phyloP scores from a whole-genome alignment of 1,140 invertebrate genomes.

The Drosophila subpulchrella region DNA sequence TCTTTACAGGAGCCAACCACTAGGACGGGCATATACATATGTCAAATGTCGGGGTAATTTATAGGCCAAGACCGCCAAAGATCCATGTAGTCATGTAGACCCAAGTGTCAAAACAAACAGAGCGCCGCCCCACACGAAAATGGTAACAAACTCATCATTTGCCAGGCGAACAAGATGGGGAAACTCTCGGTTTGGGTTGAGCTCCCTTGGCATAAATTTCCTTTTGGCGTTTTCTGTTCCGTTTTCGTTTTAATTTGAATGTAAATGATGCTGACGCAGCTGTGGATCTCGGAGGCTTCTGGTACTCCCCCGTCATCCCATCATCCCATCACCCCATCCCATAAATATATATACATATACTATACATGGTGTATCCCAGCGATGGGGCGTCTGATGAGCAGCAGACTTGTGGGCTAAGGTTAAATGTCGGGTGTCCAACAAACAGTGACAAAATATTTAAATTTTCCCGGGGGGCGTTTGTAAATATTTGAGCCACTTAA shows the following conservation, averaged over 20 bases:
- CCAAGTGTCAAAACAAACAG: constrained; percentile 76
- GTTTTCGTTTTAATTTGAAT: constrained; percentile 79
- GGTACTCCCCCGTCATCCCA: background rate
- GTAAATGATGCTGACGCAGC: constrained; percentile 78
- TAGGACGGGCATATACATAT: constrained; percentile 41
- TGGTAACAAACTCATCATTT: constrained; percentile 62
- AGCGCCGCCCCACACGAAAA: constrained; percentile 40
- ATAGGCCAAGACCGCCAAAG: constrained; percentile 67
- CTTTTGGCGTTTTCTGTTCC: constrained; percentile 56
- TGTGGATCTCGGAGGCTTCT: constrained; percentile 32
- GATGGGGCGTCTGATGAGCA: constrained; percentile 36
- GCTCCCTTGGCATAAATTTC: constrained; percentile 76
- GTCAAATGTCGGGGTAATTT: constrained; percentile 73
- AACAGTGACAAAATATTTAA: constrained; percentile 82
- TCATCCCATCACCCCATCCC: background rate
- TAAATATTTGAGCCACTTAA: constrained; percentile 81
- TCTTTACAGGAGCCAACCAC: constrained; percentile 61
- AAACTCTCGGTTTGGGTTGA: background rate
- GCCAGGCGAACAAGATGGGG: constrained; percentile 8
- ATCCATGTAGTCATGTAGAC: constrained; percentile 56
- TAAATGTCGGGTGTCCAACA: constrained; percentile 76
- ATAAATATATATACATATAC: background rate
- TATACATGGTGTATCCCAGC: background rate
- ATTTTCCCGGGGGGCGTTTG: constrained; percentile 67
- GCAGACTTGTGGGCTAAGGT: constrained; percentile 54